phyloP scores from a whole-genome alignment of 2,797 vertebrate species.

The Malurus leucopterus region DNA sequence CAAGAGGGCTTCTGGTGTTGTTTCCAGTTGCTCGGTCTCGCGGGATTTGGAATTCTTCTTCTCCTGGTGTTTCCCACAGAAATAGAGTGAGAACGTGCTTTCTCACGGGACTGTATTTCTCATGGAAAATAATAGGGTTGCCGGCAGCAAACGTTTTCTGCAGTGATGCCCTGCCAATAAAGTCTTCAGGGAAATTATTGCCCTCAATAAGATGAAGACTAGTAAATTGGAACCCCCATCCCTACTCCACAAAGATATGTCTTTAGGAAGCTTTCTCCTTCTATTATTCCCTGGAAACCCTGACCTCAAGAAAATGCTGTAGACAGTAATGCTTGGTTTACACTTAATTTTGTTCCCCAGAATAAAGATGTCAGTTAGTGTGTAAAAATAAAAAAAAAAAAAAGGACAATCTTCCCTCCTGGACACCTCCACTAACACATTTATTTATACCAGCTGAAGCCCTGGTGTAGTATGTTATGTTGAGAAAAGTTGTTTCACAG shows the following conservation, averaged over 20 bases:
- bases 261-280: conserved; percentile 51
- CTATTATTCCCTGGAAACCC: conserved; percentile 54
- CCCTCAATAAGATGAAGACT: conserved; percentile 62
- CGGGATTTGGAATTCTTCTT: conserved; percentile 67
- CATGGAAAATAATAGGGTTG: conserved; percentile 56
- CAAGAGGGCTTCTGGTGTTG: conserved; percentile 57
- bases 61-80: conserved; percentile 72
- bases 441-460: not conserved
- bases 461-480: not conserved
- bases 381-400: not conserved
- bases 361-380: conserved; percentile 52
- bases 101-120: conserved; percentile 72
- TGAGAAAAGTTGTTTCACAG: not conserved
- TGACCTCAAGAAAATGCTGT: conserved; percentile 35
- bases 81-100: conserved; percentile 59
- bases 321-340: conserved; percentile 30
- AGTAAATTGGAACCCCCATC: conserved; percentile 57
- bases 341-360: conserved; percentile 41
- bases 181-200: conserved; percentile 68
- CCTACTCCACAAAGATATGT: conserved; percentile 53
- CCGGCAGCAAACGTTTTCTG: conserved; percentile 53
- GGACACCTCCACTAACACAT: not conserved
- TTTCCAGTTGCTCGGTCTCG: conserved; percentile 61
- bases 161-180: conserved; percentile 59
- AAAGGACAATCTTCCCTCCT: not conserved